Base-by-base conservation (phyloP, 23 tunicate genomes). In the Ciona savignyi region DNA sequence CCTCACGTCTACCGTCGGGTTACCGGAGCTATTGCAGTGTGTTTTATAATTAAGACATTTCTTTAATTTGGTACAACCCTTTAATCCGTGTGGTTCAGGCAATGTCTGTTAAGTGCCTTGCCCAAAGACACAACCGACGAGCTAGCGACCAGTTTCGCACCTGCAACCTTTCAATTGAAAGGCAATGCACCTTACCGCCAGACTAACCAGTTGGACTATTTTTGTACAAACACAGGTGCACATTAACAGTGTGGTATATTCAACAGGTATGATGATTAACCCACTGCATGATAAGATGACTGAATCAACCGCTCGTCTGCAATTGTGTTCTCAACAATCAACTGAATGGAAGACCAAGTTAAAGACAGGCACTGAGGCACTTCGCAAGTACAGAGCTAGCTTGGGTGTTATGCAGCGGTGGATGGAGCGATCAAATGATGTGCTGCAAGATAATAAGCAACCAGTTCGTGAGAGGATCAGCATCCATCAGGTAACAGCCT, bases 331-430 rank as follows among this genome's bases (percentile, higher is more conserved):
- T 1, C 4, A 82, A 20, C 76, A 78, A 33, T 86, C 87, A 28
- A 61, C 60, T 1, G 80, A 77, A 19, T 82, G 96, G 87, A 72
- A 77, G 68, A 83, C 96, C 0, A 82, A 82, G 68, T 62, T 88
- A 70, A 88, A 88, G 67, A 32, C 77, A 1, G 84, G 96, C 25
- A 88, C 80, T 4, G 96, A 88, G 23, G 67, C 80, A 35, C 65
- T 66, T 25, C 69, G 86, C 11, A 74, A 62, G 42, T 88, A 82
- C 63, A 27, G 75, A 30, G 72, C 77, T 23, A 79, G 70, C 51
- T 51, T 81, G 4, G 86, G 84, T 25, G 78, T 70, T 1, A 65
- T 87, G 78, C 95, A 87, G 32, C 31, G 80, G 51, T 87, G 95
- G 95, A 27, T 87, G 78, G 65, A 77, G 2, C 51, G 71, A 23